Percentiles rank a stretch among this genome's conserved stretches.
These are phyloP conservation scores for Ceratina australensis DNA, from an alignment of 1,140 invertebrate genomes.

Conservation along the genomic window DNA sequence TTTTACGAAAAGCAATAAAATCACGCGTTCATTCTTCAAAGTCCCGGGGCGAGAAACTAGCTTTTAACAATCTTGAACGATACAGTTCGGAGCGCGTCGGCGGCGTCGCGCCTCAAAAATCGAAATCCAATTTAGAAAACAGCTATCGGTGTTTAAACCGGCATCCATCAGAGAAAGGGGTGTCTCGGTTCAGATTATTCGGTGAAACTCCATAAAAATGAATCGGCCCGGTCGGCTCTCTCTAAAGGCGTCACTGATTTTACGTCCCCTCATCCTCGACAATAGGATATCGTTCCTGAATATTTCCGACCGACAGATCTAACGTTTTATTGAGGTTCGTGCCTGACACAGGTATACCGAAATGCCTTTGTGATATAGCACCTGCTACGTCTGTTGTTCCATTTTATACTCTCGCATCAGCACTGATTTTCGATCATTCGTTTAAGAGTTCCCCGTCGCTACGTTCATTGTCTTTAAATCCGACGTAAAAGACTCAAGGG, in stretches of 20 bases:
- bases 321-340: conserved; percentile 57
- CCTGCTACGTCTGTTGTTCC: conserved; percentile 31
- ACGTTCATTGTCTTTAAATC: conserved; percentile 17
- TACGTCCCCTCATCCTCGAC: conserved; percentile 60
- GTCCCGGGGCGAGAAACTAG: not conserved
- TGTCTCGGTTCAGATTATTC: conserved; percentile 51
- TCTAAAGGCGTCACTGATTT: conserved; percentile 54
- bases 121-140: conserved; percentile 54
- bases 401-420: conserved; percentile 35
- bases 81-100: conserved; percentile 23
- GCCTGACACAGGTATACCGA: too few relatives aligned
- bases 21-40: conserved; percentile 13
- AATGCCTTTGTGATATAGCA: too few relatives aligned
- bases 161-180: conserved; percentile 40
- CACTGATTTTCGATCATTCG: not conserved
- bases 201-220: conserved; percentile 56
- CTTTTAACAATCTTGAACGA: not conserved
- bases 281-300: conserved; percentile 43
- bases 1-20: conserved; percentile 23
- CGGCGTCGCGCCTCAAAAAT: conserved; percentile 24
- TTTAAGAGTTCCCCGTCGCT: not conserved
- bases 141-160: conserved; percentile 42
- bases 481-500: not conserved
- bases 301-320: conserved; percentile 45
- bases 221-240: conserved; percentile 45